phyloP scores from a whole-genome alignment of 92 coral and sea anemone genomes.

The Meandrina meandrites region DNA sequence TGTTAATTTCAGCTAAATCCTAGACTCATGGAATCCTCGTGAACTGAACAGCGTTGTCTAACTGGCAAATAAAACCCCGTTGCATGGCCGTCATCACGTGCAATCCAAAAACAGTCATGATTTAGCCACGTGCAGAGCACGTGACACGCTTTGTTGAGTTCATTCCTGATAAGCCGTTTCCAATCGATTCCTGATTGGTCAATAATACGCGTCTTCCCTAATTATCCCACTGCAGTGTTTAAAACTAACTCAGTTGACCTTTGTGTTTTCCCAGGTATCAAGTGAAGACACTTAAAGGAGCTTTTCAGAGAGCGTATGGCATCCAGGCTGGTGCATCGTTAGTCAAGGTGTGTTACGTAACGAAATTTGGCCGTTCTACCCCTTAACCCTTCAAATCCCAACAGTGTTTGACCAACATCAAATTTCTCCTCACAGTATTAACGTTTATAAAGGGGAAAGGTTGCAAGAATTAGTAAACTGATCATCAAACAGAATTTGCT shows the following conservation, averaged over 20 bases:
- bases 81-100: neutral
- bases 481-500: too few species aligned
- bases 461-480: too few species aligned
- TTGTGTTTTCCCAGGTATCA: slow-evolving; percentile 60
- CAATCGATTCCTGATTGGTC: neutral
- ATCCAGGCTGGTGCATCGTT: slow-evolving; percentile 86
- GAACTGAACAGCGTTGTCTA: neutral
- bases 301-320: slow-evolving; percentile 94
- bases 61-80: neutral
- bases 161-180: neutral
- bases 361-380: neutral
- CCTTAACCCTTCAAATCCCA: too few species aligned
- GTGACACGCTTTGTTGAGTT: neutral
- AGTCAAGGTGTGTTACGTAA: slow-evolving; percentile 60
- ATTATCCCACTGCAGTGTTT: neutral
- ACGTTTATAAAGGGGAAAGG: too few species aligned
- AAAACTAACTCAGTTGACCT: neutral
- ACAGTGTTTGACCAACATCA: too few species aligned
- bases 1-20: neutral
- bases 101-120: neutral
- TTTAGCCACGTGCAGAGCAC: neutral
- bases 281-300: slow-evolving; percentile 71
- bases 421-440: too few species aligned
- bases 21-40: neutral
- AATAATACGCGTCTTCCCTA: neutral